These are phyloP conservation scores for Drepana falcataria DNA, from an alignment of 2,888 invertebrate genomes.

Conservation along the genomic window DNA sequence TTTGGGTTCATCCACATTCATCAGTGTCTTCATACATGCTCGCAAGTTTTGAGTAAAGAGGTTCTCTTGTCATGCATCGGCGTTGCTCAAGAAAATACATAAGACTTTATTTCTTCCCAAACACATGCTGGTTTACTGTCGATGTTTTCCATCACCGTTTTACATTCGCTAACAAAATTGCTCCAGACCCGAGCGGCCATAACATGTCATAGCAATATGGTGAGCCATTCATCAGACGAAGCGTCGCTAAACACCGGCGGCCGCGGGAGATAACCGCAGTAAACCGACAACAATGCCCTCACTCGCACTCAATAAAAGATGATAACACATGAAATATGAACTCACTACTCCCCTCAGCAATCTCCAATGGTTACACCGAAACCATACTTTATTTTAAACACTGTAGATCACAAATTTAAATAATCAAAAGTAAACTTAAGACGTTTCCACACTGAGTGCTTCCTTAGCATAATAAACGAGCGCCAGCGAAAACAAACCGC, in stretches of 20 bases:
- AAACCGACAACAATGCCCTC: slow-evolving; percentile 75
- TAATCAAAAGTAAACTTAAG: slow-evolving; percentile 26
- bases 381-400: slow-evolving; percentile 17
- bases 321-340: slow-evolving; percentile 79
- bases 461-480: slow-evolving; percentile 60
- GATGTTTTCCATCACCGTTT: neutral
- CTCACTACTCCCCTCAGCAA: slow-evolving; percentile 62
- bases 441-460: slow-evolving; percentile 35
- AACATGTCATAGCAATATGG: slow-evolving; percentile 50
- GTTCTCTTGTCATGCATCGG: too few species aligned
- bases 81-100: too few species aligned
- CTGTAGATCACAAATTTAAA: slow-evolving; percentile 24
- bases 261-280: slow-evolving; percentile 70
- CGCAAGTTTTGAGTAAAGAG: too few species aligned
- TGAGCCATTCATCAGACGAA: slow-evolving; percentile 63
- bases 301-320: slow-evolving; percentile 79
- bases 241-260: slow-evolving; percentile 69
- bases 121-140: too few species aligned
- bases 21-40: too few species aligned
- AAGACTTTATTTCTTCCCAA: too few species aligned
- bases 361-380: slow-evolving; percentile 19
- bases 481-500: slow-evolving; percentile 71
- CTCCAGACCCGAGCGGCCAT: slow-evolving; percentile 22
- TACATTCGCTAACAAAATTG: slow-evolving; percentile 12
- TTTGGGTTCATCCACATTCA: too few species aligned